A percentile compares a stretch with the other conserved stretches of the same genome.
Evolutionary conservation across 2,113 vertebrate species (phyloP).

Genomic region (Hydrochoerus hydrochaeris): DNA sequence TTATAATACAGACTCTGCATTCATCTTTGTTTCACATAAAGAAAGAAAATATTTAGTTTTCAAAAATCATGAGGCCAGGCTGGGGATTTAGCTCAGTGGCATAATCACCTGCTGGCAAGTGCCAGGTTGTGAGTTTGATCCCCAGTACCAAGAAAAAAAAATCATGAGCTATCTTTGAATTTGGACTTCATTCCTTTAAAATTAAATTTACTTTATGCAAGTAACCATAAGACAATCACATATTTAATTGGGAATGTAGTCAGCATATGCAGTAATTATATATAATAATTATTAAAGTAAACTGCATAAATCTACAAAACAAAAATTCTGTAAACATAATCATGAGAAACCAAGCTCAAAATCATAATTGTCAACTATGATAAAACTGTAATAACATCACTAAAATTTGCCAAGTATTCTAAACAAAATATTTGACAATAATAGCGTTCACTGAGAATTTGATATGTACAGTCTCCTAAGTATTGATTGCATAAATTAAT

Average conservation of each 20-base stretch:
- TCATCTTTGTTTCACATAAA: constrained; percentile 22
- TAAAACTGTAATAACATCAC: background rate
- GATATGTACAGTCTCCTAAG: background rate
- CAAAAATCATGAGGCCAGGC: background rate
- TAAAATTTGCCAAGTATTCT: background rate
- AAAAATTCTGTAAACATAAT: background rate
- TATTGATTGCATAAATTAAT: background rate
- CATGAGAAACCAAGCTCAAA: background rate
- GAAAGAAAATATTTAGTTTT: background rate
- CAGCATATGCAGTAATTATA: background rate
- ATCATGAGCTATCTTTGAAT: background rate
- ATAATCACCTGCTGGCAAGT: too few species aligned
- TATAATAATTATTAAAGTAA: background rate
- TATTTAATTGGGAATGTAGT: background rate
- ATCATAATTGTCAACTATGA: background rate
- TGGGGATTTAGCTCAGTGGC: too few species aligned
- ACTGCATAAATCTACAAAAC: background rate
- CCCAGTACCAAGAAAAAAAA: too few species aligned
- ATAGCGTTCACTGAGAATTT: background rate
- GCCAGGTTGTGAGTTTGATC: too few species aligned
- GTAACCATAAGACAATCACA: background rate
- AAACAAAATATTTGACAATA: background rate
- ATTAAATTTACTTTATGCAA: background rate
- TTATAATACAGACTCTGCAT: background rate
- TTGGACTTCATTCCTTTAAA: background rate